A percentile compares a stretch with the other conserved stretches of the same genome.
Evolutionary conservation across 2,888 invertebrate species (phyloP).

Genomic region (Hirtodrosophila trivittata): DNA sequence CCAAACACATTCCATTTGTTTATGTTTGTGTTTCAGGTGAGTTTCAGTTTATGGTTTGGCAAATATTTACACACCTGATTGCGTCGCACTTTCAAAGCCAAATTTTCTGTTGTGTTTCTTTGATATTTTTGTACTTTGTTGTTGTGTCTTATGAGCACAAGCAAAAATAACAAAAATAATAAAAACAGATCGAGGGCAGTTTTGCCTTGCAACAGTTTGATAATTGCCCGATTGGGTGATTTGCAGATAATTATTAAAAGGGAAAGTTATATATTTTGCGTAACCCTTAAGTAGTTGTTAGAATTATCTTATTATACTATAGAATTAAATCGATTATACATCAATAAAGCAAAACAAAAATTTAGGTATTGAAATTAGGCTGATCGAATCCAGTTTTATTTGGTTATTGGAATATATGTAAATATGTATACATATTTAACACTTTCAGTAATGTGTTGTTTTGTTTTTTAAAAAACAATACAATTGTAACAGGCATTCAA

Average conservation of each 20-base stretch:
- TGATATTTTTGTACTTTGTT: conserved; percentile 6
- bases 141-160: conserved; percentile 1
- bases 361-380: too few relatives aligned
- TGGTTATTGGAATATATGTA: too few relatives aligned
- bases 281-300: too few relatives aligned
- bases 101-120: conserved; percentile 11
- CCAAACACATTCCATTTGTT: conserved; percentile 88
- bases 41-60: conserved; percentile 50
- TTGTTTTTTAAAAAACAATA: too few relatives aligned
- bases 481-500: too few relatives aligned
- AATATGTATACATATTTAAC: too few relatives aligned
- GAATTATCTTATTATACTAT: too few relatives aligned
- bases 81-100: conserved; percentile 43
- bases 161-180: conserved; percentile 17
- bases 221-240: conserved; percentile 28
- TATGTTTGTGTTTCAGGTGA: conserved; percentile 86
- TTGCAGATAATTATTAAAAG: conserved; percentile 19
- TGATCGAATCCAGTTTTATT: too few relatives aligned
- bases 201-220: conserved; percentile 25
- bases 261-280: conserved; percentile 20
- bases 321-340: too few relatives aligned
- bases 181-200: conserved; percentile 31
- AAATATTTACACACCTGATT: conserved; percentile 71
- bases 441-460: too few relatives aligned
- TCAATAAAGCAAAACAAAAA: too few relatives aligned